Evolutionary conservation across 2,888 invertebrate species (phyloP).

Genomic region (Allygus modestus): DNA sequence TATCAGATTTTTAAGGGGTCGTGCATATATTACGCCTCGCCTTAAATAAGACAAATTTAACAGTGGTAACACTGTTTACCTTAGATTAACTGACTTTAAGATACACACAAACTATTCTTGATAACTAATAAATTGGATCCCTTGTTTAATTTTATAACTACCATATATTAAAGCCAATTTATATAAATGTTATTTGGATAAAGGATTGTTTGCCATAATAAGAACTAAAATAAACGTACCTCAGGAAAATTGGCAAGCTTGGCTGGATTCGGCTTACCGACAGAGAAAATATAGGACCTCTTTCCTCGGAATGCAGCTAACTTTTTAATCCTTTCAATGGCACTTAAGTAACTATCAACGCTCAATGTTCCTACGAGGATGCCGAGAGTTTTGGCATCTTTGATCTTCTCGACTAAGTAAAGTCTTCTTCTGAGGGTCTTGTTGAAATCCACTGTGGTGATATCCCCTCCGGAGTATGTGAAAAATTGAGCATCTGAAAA

Average conservation of each 20-base stretch:
- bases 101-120: no score
- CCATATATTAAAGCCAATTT: no score
- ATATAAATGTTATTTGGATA: no score
- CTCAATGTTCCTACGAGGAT: conserved; percentile 95
- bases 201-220: no score
- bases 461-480: conserved; percentile 20
- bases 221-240: conserved; percentile 76
- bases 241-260: conserved; percentile 97
- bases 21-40: no score
- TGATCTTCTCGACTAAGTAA: conserved; percentile 92
- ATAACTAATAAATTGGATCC: no score
- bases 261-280: conserved; percentile 96
- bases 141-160: no score
- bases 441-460: conserved; percentile 32
- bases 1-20: no score
- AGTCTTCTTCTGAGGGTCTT: conserved; percentile 77
- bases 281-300: conserved; percentile 93
- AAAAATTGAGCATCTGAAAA: conserved; percentile 32
- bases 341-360: conserved; percentile 86
- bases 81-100: no score
- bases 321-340: conserved; percentile 85
- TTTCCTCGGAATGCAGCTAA: conserved; percentile 85
- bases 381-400: conserved; percentile 92
- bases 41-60: no score
- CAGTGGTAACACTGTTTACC: no score